Conservation (phyloP, 2,888 invertebrate genomes). For the Campoletis raptor region DNA sequence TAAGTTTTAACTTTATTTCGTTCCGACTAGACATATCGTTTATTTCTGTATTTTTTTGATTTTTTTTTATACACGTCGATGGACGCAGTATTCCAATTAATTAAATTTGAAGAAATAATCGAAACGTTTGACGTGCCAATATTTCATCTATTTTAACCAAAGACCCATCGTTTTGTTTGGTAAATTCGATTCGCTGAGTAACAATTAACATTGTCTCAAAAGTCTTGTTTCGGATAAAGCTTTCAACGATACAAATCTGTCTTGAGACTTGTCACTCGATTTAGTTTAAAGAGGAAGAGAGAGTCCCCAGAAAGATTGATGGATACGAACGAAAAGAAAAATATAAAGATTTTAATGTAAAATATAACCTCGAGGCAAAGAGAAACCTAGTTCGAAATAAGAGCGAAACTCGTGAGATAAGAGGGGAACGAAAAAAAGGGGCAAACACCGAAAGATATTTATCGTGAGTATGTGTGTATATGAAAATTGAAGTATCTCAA, state of each 20-base stretch:
- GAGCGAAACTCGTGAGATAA: slow-evolving; percentile 46
- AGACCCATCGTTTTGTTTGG: not conserved
- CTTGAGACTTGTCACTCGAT: slow-evolving; percentile 9
- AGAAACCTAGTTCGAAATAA: slow-evolving; percentile 57
- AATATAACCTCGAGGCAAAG: slow-evolving; percentile 56
- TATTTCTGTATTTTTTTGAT: too few species aligned
- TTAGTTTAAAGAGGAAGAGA: slow-evolving; percentile 12
- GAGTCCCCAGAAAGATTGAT: slow-evolving; percentile 56
- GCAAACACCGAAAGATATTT: slow-evolving; percentile 11
- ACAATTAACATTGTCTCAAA: not conserved
- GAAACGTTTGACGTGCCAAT: not conserved
- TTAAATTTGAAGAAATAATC: not conserved
- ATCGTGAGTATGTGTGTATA: slow-evolving; percentile 33
- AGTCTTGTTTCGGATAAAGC: slow-evolving; percentile 6
- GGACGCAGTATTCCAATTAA: not conserved
- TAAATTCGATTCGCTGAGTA: not conserved
- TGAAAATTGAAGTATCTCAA: slow-evolving; percentile 60
- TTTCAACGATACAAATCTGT: slow-evolving; percentile 27
- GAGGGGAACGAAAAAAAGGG: not conserved
- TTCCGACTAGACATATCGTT: not conserved
- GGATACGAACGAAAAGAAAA: slow-evolving; percentile 53
- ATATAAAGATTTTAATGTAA: slow-evolving; percentile 51
- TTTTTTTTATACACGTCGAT: not conserved
- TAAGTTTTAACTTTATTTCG: not conserved
- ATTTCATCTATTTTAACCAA: not conserved